Conservation (phyloP, 1,140 invertebrate species). For the Paramacrobiotus metropolitanus region DNA sequence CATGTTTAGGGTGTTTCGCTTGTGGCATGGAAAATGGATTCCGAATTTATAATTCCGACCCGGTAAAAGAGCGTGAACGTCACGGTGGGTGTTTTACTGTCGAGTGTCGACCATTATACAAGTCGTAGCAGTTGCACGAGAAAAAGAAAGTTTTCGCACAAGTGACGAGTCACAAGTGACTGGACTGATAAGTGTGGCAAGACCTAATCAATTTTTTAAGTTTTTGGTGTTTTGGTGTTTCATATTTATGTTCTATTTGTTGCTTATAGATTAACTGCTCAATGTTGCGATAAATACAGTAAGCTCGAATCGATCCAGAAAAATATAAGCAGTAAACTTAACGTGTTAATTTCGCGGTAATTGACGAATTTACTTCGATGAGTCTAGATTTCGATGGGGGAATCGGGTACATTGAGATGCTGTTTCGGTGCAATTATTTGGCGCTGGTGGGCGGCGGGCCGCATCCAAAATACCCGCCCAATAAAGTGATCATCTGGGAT, state of each 20-base stretch:
- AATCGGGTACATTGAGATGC: slow-evolving; percentile 81
- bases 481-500: slow-evolving; percentile 94
- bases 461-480: slow-evolving; percentile 69
- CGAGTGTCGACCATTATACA: too few relatives aligned
- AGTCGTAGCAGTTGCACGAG: too few relatives aligned
- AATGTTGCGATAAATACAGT: too few relatives aligned
- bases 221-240: slow-evolving; percentile 8
- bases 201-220: background rate
- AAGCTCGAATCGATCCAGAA: too few relatives aligned
- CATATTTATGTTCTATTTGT: slow-evolving; percentile 10
- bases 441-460: slow-evolving; percentile 79
- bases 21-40: slow-evolving; percentile 91
- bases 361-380: too few relatives aligned
- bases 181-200: too few relatives aligned
- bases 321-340: too few relatives aligned
- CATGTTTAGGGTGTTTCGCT: slow-evolving; percentile 83
- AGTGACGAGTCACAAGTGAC: too few relatives aligned
- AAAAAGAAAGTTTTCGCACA: too few relatives aligned
- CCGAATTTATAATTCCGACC: slow-evolving; percentile 89
- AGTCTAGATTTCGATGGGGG: slow-evolving; percentile 43
- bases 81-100: slow-evolving; percentile 39
- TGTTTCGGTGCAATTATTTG: slow-evolving; percentile 90
- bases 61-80: slow-evolving; percentile 80
- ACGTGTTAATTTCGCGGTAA: too few relatives aligned
- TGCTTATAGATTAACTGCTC: too few relatives aligned